These are phyloP conservation scores for Miniopterus natalensis DNA, from an alignment of 2,113 vertebrate genomes.

Conservation along the genomic window DNA sequence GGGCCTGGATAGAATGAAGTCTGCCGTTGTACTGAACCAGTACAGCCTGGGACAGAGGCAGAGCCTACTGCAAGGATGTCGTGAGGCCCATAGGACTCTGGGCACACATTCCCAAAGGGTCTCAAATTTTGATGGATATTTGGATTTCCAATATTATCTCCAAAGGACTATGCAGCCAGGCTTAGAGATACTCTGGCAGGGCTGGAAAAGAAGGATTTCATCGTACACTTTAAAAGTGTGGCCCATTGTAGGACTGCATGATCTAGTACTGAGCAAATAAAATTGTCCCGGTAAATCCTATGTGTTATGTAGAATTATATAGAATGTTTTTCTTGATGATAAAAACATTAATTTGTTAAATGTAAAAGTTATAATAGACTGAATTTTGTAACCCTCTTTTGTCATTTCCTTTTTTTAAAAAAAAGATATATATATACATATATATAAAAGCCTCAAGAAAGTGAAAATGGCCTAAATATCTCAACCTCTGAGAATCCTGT, in stretches of 20 bases:
- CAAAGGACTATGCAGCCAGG: background rate
- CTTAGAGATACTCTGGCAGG: background rate
- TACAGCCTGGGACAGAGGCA: background rate
- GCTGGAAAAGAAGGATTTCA: background rate
- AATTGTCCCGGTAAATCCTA: background rate
- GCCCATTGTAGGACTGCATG: background rate
- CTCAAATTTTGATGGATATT: background rate
- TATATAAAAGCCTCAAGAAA: background rate
- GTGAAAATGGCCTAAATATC: background rate
- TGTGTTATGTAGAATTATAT: background rate
- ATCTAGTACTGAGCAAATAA: background rate
- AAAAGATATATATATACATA: background rate
- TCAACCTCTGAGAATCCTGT: slow-evolving; percentile 2
- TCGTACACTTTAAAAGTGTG: background rate
- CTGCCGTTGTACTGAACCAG: background rate
- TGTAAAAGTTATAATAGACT: background rate
- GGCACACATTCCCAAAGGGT: background rate
- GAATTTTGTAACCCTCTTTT: background rate
- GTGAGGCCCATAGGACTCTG: background rate
- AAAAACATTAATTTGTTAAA: background rate
- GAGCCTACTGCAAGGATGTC: background rate
- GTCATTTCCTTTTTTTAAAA: background rate
- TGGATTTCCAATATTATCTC: background rate
- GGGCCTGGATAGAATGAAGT: background rate
- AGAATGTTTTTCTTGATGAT: background rate